Evolutionary conservation across 2,888 invertebrate genomes (phyloP).

Genomic region (Mesorhabditis spiculigera): DNA sequence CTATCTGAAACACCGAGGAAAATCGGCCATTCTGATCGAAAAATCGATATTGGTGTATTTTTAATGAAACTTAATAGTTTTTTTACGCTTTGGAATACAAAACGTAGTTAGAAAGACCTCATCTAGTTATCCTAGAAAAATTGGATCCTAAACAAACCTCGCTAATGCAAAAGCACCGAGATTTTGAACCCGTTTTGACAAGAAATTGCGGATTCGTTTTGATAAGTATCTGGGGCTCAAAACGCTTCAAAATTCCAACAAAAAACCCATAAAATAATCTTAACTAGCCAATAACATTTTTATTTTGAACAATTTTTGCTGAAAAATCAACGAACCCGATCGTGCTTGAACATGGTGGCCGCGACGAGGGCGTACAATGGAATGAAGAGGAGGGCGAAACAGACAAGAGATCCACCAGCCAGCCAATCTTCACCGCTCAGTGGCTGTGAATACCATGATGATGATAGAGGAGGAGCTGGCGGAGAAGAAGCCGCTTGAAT

Average conservation of each 20-base stretch:
- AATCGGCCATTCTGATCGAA: too few species aligned
- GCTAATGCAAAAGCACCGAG: too few species aligned
- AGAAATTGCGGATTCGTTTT: too few species aligned
- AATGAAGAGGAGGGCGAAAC: constrained; percentile 40
- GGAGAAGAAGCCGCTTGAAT: background rate
- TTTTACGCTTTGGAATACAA: background rate
- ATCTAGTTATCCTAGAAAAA: background rate
- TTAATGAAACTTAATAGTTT: too few species aligned
- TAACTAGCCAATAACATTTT: too few species aligned
- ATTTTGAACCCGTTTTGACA: too few species aligned
- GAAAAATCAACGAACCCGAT: constrained; percentile 29
- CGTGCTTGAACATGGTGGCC: constrained; percentile 45
- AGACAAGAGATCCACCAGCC: constrained; percentile 40
- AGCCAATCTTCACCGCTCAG: constrained; percentile 40
- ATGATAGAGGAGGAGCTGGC: background rate
- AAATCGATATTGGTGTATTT: too few species aligned
- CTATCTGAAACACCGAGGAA: too few species aligned
- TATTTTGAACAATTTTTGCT: background rate
- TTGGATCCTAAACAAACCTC: background rate
- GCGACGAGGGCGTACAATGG: constrained; percentile 44
- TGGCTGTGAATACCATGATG: constrained; percentile 36
- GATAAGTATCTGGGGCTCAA: too few species aligned
- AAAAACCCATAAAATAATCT: too few species aligned
- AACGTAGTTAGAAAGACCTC: background rate
- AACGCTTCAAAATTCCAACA: too few species aligned